Percentiles rank a stretch among this genome's conserved stretches.
Evolutionary conservation across 2,113 vertebrate genomes (phyloP).

Genomic region (Chlorodrepanis virens): DNA sequence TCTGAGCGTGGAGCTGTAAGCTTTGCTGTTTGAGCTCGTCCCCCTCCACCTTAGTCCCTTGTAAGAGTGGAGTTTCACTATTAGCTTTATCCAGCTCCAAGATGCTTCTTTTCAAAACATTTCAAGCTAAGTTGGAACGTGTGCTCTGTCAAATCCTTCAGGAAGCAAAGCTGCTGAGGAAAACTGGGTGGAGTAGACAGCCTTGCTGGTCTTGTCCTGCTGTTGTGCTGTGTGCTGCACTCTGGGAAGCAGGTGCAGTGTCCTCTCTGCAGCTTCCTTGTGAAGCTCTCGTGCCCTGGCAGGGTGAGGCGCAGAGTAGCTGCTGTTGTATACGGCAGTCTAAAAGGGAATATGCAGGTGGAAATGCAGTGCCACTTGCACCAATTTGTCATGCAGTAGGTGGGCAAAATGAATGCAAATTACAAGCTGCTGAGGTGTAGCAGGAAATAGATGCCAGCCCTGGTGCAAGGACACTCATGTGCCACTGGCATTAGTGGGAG

Average conservation of each 20-base stretch:
- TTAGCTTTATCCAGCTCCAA: neutral
- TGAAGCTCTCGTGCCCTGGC: neutral
- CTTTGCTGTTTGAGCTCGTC: neutral
- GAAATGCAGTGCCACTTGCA: constrained; percentile 26
- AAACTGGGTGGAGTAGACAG: neutral
- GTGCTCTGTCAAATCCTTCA: neutral
- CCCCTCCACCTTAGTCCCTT: neutral
- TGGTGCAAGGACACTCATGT: neutral
- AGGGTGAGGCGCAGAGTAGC: neutral
- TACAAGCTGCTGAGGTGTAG: constrained; percentile 22
- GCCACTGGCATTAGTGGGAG: neutral
- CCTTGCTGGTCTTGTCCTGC: neutral
- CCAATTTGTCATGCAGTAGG: constrained; percentile 35
- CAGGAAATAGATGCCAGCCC: constrained; percentile 22
- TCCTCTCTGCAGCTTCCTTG: neutral
- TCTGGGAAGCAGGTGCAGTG: neutral
- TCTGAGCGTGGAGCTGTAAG: neutral
- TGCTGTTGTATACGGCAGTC: neutral
- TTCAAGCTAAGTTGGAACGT: neutral
- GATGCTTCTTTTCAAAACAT: neutral
- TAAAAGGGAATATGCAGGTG: constrained; percentile 31
- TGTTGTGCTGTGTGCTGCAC: neutral
- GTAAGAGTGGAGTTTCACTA: accelerated
- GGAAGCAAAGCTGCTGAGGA: neutral
- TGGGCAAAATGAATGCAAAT: constrained; percentile 29